Evolutionary conservation across 2,888 invertebrate species (phyloP).

Genomic region (Mystacides longicornis): DNA sequence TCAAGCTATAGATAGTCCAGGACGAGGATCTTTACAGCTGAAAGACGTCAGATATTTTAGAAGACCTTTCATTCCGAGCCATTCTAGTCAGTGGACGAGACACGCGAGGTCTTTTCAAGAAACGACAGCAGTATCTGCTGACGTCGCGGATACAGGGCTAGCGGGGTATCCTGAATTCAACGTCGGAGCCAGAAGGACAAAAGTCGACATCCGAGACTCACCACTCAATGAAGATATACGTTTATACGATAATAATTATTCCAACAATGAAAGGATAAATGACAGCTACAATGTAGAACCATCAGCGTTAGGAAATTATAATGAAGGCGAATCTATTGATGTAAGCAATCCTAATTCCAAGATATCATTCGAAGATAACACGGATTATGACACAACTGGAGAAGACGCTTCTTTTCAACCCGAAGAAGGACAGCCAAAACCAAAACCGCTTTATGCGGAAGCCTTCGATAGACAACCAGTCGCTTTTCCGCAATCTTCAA

Average conservation of each 20-base stretch:
- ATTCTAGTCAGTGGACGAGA: conserved; percentile 32
- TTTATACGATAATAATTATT: conserved; percentile 34
- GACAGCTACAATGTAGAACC: conserved; percentile 24
- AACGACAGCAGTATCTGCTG: conserved; percentile 4
- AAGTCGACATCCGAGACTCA: conserved; percentile 19
- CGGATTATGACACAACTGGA: conserved; percentile 43
- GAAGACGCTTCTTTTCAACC: not conserved
- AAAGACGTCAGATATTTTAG: conserved; percentile 13
- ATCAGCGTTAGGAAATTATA: conserved; percentile 27
- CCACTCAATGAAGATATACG: conserved; percentile 9
- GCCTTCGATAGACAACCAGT: not conserved
- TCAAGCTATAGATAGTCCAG: conserved; percentile 35
- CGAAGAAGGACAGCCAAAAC: conserved; percentile 13
- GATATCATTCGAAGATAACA: conserved; percentile 45
- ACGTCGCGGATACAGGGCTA: conserved; percentile 8
- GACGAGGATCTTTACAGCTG: conserved; percentile 25
- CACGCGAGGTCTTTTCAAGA: conserved; percentile 12
- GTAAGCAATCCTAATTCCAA: conserved; percentile 28
- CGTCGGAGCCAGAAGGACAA: conserved; percentile 18
- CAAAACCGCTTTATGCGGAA: conserved; percentile 4
- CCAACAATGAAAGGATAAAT: conserved; percentile 39
- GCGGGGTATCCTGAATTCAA: conserved; percentile 4
- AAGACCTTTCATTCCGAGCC: conserved; percentile 11
- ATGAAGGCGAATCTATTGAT: not conserved
- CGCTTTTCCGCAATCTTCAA: not conserved